Evolutionary conservation across 2,113 vertebrate genomes (phyloP).

Genomic region (Toxotes chatareus): DNA sequence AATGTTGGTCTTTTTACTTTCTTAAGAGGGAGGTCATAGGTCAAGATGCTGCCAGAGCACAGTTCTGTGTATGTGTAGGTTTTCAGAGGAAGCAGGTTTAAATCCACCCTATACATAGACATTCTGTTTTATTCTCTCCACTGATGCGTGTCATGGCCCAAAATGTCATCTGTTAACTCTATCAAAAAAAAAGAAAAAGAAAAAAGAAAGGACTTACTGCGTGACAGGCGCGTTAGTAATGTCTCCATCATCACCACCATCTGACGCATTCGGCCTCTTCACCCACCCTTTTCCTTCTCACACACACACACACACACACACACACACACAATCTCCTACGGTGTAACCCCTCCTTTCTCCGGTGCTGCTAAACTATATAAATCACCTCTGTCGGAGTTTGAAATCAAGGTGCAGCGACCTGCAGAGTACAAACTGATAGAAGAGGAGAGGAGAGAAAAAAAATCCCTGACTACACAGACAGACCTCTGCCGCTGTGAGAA

Average conservation of each 20-base stretch:
- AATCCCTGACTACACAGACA: neutral
- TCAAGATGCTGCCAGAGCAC: neutral
- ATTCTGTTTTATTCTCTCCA: neutral
- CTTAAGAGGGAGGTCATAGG: neutral
- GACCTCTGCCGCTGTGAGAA: slow-evolving; percentile 16
- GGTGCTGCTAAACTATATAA: slow-evolving; percentile 60
- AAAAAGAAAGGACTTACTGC: slow-evolving; percentile 37
- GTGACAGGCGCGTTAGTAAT: slow-evolving; percentile 56
- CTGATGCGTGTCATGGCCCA: slow-evolving; percentile 32
- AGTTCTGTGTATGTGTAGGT: no score
- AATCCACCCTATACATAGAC: neutral
- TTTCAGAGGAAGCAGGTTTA: neutral
- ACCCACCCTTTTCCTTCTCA: slow-evolving; percentile 31
- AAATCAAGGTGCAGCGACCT: slow-evolving; percentile 25
- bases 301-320: slow-evolving; percentile 8
- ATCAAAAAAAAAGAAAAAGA: slow-evolving; percentile 55
- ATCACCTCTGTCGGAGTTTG: slow-evolving; percentile 36
- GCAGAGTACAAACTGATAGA: slow-evolving; percentile 23
- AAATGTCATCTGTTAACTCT: slow-evolving; percentile 66
- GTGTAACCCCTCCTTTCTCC: slow-evolving; percentile 56
- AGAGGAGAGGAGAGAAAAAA: slow-evolving; percentile 11
- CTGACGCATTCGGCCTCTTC: slow-evolving; percentile 68
- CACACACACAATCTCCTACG: neutral
- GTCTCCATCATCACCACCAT: slow-evolving; percentile 68
- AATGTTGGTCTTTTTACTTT: neutral